Percentiles rank a stretch among this genome's conserved stretches.
phyloP scores from a whole-genome alignment of 1,140 invertebrate genomes.

The Trichogramma pretiosum region DNA sequence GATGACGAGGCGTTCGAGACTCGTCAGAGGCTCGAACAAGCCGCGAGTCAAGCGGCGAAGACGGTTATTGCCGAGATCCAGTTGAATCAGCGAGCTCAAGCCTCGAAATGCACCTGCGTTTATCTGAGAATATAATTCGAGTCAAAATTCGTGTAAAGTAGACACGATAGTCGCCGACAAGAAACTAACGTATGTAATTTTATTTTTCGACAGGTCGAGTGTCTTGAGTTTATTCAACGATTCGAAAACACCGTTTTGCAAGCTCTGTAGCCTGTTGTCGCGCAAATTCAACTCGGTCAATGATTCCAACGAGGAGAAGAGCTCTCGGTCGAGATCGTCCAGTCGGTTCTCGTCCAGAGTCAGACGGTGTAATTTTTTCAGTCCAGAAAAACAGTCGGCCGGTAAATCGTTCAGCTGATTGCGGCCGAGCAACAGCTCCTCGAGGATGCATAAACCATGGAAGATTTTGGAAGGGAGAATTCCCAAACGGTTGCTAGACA shows the following conservation, averaged over 20 bases:
- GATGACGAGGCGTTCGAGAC: constrained; percentile 51
- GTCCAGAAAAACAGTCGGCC: constrained; percentile 53
- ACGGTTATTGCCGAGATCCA: constrained; percentile 53
- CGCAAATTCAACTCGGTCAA: constrained; percentile 55
- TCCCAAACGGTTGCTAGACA: constrained; percentile 44
- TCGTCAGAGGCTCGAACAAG: constrained; percentile 41
- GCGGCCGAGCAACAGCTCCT: constrained; percentile 46
- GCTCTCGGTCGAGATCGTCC: constrained; percentile 46
- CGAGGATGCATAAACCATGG: constrained; percentile 35
- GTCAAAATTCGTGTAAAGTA: too few species aligned
- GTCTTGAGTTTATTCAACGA: constrained; percentile 41
- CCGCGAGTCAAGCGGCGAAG: constrained; percentile 44
- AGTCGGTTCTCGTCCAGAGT: constrained; percentile 65
- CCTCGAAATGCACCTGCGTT: constrained; percentile 42
- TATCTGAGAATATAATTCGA: too few species aligned
- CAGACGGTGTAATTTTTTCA: constrained; percentile 54
- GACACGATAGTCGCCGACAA: too few species aligned
- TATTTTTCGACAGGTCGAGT: constrained; percentile 43
- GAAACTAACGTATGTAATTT: constrained; percentile 42
- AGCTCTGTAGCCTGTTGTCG: constrained; percentile 48
- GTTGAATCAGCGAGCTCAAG: constrained; percentile 45
- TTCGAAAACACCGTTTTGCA: constrained; percentile 50
- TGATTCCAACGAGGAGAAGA: constrained; percentile 45
- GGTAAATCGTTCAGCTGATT: constrained; percentile 42
- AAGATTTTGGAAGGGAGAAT: constrained; percentile 37